Base-by-base conservation (phyloP, 2,797 vertebrate genomes). In the Notolepis coatsorum region DNA sequence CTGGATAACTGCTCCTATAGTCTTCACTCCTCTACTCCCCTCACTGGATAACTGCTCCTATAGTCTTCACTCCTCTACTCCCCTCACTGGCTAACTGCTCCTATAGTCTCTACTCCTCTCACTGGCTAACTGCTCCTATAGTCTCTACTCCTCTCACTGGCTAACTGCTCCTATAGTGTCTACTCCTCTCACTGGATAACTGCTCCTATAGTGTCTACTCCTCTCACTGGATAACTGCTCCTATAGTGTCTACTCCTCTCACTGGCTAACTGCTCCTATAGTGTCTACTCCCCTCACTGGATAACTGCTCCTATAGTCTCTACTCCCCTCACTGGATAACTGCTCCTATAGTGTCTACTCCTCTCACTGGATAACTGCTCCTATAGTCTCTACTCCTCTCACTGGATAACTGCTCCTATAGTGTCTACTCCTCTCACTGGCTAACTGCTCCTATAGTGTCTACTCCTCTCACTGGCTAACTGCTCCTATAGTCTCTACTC, bases 381-480 rank as follows among this genome's bases (percentile, higher is more conserved):
- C 31, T 8, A n/a, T n/a, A n/a, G n/a, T n/a, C n/a, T n/a, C n/a
- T n/a, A n/a, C n/a, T n/a, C n/a, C n/a, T n/a, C n/a, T n/a, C 27
- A 24, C 61, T 52, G 48, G 25, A 55, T 65, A 37, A 23, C 45
- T 30, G 9, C 48, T 64, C 17, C 27, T 28, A 4, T n/a, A n/a
- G n/a, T n/a, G 27, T 46, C 62, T 60, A 48, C 57, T 45, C n/a
- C n/a, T n/a, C 51, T 21, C 3, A 24, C 12, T 2, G 3, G 3
- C 8, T 27, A 9, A 17, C 8, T 24, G 23, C 1, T 15, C 38
- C 31, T 8, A n/a, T n/a, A n/a, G n/a, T n/a, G n/a, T n/a, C n/a
- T n/a, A n/a, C n/a, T n/a, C n/a, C n/a, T n/a, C n/a, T n/a, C 27
- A 24, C 61, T 52, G 48, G 25, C 58, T 65, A 37, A 23, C 45